These are phyloP conservation scores for Anolis apletophallus DNA, from an alignment of 2,797 vertebrate genomes.

Conservation along the genomic window DNA sequence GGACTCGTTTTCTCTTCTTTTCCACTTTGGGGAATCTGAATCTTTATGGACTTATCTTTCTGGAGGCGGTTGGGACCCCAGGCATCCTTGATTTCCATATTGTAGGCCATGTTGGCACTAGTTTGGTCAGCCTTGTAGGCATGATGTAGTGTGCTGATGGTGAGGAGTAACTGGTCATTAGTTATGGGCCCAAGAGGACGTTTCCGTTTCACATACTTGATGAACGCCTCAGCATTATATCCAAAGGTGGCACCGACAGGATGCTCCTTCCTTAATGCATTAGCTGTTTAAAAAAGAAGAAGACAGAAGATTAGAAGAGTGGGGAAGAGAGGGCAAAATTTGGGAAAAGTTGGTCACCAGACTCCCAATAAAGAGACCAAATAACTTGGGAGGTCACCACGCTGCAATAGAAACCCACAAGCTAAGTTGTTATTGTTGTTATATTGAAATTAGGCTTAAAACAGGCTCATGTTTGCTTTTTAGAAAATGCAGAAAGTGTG, in stretches of 20 bases:
- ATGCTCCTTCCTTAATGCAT: neutral
- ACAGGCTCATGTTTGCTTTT: neutral
- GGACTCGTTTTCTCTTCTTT: slow-evolving; percentile 32
- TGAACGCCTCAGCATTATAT: slow-evolving; percentile 62
- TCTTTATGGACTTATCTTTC: neutral
- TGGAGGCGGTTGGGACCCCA: slow-evolving; percentile 59
- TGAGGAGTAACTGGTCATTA: slow-evolving; percentile 77
- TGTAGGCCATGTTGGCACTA: slow-evolving; percentile 66
- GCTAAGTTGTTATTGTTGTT: neutral
- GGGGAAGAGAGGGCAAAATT: neutral
- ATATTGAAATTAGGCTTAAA: neutral
- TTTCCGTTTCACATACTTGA: slow-evolving; percentile 63
- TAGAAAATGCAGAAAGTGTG: no score
- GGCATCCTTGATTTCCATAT: slow-evolving; percentile 67
- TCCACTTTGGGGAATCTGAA: neutral
- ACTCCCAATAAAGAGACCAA: neutral
- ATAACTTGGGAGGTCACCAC: neutral
- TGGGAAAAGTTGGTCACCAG: neutral
- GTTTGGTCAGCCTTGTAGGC: slow-evolving; percentile 44
- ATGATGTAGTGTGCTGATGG: slow-evolving; percentile 71
- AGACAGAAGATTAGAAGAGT: neutral
- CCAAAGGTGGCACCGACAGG: neutral
- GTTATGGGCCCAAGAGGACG: slow-evolving; percentile 59
- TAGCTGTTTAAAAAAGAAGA: slow-evolving; percentile 50
- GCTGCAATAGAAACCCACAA: neutral